These are phyloP conservation scores for Aporrectodea caliginosa DNA, from an alignment of 1,140 invertebrate genomes.

Conservation along the genomic window DNA sequence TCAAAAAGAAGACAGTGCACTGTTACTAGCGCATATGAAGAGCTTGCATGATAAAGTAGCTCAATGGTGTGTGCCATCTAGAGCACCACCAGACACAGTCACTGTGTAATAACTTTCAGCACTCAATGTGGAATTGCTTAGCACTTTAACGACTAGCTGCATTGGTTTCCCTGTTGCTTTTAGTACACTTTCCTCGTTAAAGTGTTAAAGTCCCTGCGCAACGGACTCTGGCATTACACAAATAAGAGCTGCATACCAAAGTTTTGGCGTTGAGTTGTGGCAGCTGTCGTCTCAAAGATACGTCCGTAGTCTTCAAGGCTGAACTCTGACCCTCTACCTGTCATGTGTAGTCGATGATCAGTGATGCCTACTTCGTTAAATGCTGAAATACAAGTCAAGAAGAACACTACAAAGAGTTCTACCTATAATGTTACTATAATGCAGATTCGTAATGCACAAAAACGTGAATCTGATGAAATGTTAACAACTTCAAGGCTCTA, in stretches of 20 bases:
- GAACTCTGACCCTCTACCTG: background rate
- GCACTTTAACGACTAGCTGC: too few relatives aligned
- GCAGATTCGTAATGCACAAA: background rate
- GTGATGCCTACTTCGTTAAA: background rate
- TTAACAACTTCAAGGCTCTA: too few relatives aligned
- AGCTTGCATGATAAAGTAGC: too few relatives aligned
- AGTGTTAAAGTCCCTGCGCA: too few relatives aligned
- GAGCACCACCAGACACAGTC: background rate
- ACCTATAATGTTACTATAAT: background rate
- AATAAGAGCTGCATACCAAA: background rate
- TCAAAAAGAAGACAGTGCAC: too few relatives aligned
- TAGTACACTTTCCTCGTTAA: too few relatives aligned
- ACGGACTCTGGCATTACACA: too few relatives aligned
- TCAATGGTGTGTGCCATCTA: too few relatives aligned
- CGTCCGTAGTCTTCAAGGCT: background rate
- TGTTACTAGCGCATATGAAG: too few relatives aligned
- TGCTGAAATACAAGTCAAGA: background rate
- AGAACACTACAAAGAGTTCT: background rate
- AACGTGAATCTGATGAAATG: background rate
- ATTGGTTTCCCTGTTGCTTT: too few relatives aligned
- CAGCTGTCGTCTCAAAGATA: background rate
- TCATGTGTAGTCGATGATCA: background rate
- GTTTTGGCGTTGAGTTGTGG: background rate
- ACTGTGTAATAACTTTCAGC: background rate
- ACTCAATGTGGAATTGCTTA: too few relatives aligned